Base-by-base conservation (phyloP, 2,888 invertebrate species). In the Endomychus coccineus region DNA sequence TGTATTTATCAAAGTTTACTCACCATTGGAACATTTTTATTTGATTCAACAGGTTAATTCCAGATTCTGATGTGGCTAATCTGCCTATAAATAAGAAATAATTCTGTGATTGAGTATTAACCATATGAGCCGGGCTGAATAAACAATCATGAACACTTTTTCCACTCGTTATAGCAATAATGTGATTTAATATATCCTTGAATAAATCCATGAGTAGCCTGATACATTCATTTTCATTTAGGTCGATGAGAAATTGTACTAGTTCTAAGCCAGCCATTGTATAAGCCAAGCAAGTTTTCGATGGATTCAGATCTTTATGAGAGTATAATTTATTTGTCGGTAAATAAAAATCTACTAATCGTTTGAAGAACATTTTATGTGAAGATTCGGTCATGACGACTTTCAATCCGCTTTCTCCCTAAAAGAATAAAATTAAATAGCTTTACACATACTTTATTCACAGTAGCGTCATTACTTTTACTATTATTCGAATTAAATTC, bases 61-160 rank as follows among this genome's bases (percentile, higher is more conserved):
- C 87, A 27, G 73, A 70, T 34, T 75, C 73, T 4, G 77, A 75
- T 44, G 83, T 80, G 50, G 83, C 83, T 54, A 95, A 73, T 49
- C 89, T 82, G 1, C 95, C 95, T 43, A 95, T 78, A 60, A 92
- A 87, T 27, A 96, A 73, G 66, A 96, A 96, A 71, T 95, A 96
- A 71, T 86, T 85, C 64, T 92, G 92, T 61, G 90, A 88, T 70
- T 90, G 83, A 1, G 92, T 90, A 54, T 82, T 87, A 50, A 80
- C 75, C 77, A 91, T 81, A 60, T 86, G 84, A 49, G 85, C 82
- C 1, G 91, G 91, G 62, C 88, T 88, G 55, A 91, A 86, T 12
- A 90, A 68, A 48, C 88, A 88, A 58, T 89, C 89, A 58, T 89
- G 87, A 0, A 87, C 86, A 47, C 81, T 81, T 48, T 78, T 75